Percentiles rank a stretch among this genome's conserved stretches.
Conservation (phyloP, 2,888 invertebrate genomes). For the Emmelina monodactyla region DNA sequence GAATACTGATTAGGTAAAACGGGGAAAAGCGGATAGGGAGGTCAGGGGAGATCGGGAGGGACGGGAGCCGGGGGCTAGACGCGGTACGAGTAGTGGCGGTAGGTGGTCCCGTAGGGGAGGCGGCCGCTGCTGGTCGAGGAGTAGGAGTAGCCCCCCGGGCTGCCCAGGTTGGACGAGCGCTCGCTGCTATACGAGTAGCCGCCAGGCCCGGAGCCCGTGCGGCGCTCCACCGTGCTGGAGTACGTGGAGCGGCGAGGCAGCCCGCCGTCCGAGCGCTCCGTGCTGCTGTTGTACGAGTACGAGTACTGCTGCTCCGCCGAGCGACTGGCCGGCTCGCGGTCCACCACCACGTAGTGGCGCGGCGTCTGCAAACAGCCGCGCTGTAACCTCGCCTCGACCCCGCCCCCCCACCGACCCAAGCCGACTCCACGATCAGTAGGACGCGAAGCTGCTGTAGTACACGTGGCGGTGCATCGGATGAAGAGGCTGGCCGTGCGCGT, state of each 20-base stretch:
- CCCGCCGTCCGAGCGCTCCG: constrained; percentile 57
- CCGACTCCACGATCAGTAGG: constrained; percentile 52
- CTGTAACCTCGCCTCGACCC: constrained; percentile 28
- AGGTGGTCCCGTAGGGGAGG: constrained; percentile 82
- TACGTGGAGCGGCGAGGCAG: constrained; percentile 72
- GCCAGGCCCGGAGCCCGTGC: constrained; percentile 74
- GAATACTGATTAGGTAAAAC: constrained; percentile 54
- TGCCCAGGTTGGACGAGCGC: constrained; percentile 74
- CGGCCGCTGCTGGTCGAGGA: constrained; percentile 80
- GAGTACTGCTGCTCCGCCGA: constrained; percentile 85
- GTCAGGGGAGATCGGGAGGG: constrained; percentile 24
- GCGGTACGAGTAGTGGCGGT: constrained; percentile 88
- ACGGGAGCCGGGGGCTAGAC: constrained; percentile 68
- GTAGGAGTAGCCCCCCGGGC: constrained; percentile 87
- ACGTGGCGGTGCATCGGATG: constrained; percentile 55
- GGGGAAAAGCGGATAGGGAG: constrained; percentile 20
- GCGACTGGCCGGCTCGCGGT: constrained; percentile 74
- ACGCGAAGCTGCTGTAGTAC: constrained; percentile 63
- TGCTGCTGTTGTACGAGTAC: constrained; percentile 78
- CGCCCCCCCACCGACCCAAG: constrained; percentile 36
- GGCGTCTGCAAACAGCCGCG: constrained; percentile 74
- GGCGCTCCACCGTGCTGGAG: constrained; percentile 73
- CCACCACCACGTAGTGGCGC: constrained; percentile 87
- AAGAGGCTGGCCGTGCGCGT: constrained; percentile 64
- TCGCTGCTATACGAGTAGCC: constrained; percentile 81